Percentiles rank a stretch among this genome's conserved stretches.
Conservation (phyloP, 2,797 vertebrate genomes). For the Falco rusticolus region DNA sequence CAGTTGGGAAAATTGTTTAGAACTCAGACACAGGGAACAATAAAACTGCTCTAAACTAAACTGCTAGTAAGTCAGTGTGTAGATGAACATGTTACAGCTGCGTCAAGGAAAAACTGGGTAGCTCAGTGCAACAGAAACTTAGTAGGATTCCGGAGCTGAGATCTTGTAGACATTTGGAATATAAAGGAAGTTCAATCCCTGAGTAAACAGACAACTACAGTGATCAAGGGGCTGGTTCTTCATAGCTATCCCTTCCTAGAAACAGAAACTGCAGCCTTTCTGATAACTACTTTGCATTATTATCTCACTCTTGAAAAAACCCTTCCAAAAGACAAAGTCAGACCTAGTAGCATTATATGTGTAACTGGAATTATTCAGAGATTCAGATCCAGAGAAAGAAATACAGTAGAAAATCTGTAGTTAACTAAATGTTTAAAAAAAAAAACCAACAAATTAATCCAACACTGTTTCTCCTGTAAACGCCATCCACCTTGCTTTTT, state of each 20-base stretch:
- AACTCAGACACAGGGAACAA: slow-evolving; percentile 24
- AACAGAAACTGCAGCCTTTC: neutral
- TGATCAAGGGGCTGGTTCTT: neutral
- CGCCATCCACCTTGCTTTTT: neutral
- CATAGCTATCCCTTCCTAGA: neutral
- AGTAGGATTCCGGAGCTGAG: neutral
- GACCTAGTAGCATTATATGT: neutral
- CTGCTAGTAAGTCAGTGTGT: slow-evolving; percentile 2
- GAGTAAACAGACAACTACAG: neutral
- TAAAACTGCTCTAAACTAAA: slow-evolving; percentile 25
- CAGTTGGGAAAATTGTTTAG: slow-evolving; percentile 55
- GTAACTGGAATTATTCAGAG: neutral
- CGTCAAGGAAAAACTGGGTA: neutral
- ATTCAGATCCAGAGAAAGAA: neutral
- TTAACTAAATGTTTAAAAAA: neutral
- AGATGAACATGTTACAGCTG: slow-evolving; percentile 24
- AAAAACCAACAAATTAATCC: neutral
- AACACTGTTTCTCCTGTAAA: neutral
- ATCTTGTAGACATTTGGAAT: neutral
- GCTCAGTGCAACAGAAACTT: slow-evolving; percentile 5
- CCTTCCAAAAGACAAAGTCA: neutral
- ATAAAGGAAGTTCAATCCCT: neutral
- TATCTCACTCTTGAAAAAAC: neutral
- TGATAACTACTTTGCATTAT: neutral
- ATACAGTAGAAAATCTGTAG: neutral